Evolutionary conservation across 2,888 invertebrate genomes (phyloP), one percentile per base, ranked within the genome.

Genomic region (Mimachlamys varia): DNA sequence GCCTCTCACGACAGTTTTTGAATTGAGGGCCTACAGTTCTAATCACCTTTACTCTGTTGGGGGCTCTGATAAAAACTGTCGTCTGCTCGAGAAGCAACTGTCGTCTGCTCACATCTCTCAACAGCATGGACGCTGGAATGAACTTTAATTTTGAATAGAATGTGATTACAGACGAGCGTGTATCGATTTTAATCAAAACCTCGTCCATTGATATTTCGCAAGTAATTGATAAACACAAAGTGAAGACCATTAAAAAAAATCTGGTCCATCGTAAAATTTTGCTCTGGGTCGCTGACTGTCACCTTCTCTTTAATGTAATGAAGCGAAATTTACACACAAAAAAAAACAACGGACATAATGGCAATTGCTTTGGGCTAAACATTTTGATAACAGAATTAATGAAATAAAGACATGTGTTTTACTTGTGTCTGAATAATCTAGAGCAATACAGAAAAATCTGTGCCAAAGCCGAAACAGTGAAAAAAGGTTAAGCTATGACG

Each of bases 141-240:
- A 76, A 33, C 4, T 76, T 76, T 76, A 27, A 76, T 76, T 33
- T 15, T 76, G 76, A 62, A 62, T n/a, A 62, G 62, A 76, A 76
- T 76, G 76, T 76, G 76, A 76, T 76, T 33, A 76, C 27, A 27
- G 33, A 33, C 76, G 22, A 33, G 33, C 27, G 13, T 33, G 33
- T 76, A 76, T 76, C 33, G 76, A 76, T 76, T 76, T 76, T 76
- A 76, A 76, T 76, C 76, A 76, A 76, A 76, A 76, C 33, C 33
- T 76, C 22, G 22, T 76, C 76, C 33, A 76, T 76, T 76, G 76
- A 76, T 76, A 76, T 76, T 76, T 76, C 17, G 15, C 33, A 76
- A 76, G 76, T 33, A 76, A 76, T 76, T 76, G 76, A 27, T 76
- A 76, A 58, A 76, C 76, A 76, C 10, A 33, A 33, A 76, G 17